Evolutionary conservation across 2,888 invertebrate species (phyloP).

Genomic region (Serripes groenlandicus): DNA sequence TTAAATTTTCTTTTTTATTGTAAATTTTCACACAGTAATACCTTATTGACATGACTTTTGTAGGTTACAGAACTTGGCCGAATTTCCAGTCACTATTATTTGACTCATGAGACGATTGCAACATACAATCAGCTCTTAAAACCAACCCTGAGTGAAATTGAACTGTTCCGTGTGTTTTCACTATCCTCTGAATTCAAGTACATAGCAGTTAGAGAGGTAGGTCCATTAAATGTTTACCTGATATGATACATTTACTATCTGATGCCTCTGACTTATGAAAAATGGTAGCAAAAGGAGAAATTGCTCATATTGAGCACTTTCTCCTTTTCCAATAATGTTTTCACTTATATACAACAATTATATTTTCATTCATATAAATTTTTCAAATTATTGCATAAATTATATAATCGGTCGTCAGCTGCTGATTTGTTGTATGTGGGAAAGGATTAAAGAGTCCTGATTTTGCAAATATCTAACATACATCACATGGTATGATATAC

Average conservation of each 20-base stretch:
- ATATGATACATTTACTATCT: background rate
- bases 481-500: no score
- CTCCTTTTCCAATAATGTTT: background rate
- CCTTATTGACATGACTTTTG: no score
- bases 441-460: no score
- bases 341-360: background rate
- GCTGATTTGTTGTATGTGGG: no score
- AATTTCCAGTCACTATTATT: conserved; percentile 98
- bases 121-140: conserved; percentile 98
- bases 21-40: no score
- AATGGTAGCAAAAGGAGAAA: background rate
- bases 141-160: conserved; percentile 98
- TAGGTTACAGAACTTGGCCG: conserved; percentile 97
- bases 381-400: no score
- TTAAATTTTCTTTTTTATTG: no score
- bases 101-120: conserved; percentile 98
- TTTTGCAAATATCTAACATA: no score
- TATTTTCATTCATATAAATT: no score
- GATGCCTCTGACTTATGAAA: background rate
- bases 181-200: conserved; percentile 98
- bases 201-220: conserved; percentile 91
- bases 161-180: conserved; percentile 98
- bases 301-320: background rate
- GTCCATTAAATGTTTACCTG: conserved; percentile 3
- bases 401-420: no score